phyloP scores from a whole-genome alignment of 2,888 invertebrate species.

The Tetropium fuscum region DNA sequence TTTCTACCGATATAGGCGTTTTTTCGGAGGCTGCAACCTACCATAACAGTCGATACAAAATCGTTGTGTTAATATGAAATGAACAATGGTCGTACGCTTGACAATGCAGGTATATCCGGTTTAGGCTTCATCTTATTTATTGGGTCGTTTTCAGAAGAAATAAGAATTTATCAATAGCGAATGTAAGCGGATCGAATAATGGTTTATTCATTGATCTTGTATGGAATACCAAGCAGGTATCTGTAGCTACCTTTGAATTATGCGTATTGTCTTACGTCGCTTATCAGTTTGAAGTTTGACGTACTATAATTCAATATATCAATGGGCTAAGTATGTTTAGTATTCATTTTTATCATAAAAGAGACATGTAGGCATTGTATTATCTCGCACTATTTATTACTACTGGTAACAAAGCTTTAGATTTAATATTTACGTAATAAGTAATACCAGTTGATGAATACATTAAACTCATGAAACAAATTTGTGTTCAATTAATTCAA shows the following conservation, averaged over 20 bases:
- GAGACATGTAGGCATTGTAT: too few species aligned
- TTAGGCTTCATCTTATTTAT: slow-evolving; percentile 56
- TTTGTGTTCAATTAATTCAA: too few species aligned
- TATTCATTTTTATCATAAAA: too few species aligned
- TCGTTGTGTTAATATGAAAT: slow-evolving; percentile 61
- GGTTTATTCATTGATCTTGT: slow-evolving; percentile 50
- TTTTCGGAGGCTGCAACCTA: slow-evolving; percentile 49
- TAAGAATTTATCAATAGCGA: slow-evolving; percentile 61
- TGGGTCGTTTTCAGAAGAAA: slow-evolving; percentile 58
- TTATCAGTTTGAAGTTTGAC: slow-evolving; percentile 36
- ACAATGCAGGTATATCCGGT: slow-evolving; percentile 60
- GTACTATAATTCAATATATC: background rate
- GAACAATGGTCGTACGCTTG: slow-evolving; percentile 62
- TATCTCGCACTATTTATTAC: too few species aligned
- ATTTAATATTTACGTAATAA: too few species aligned
- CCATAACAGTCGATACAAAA: slow-evolving; percentile 57
- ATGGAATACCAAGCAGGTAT: slow-evolving; percentile 45
- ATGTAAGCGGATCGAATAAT: slow-evolving; percentile 49
- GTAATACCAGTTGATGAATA: too few species aligned
- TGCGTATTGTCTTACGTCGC: slow-evolving; percentile 32
- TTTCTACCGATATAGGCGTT: slow-evolving; percentile 45
- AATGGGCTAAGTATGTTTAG: too few species aligned
- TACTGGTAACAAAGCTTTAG: too few species aligned
- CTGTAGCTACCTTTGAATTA: slow-evolving; percentile 28
- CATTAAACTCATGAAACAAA: too few species aligned